Percentiles rank a stretch among this genome's conserved stretches.
These are phyloP conservation scores for Sceloporus tristichus DNA, from an alignment of 2,113 vertebrate species.

Conservation along the genomic window DNA sequence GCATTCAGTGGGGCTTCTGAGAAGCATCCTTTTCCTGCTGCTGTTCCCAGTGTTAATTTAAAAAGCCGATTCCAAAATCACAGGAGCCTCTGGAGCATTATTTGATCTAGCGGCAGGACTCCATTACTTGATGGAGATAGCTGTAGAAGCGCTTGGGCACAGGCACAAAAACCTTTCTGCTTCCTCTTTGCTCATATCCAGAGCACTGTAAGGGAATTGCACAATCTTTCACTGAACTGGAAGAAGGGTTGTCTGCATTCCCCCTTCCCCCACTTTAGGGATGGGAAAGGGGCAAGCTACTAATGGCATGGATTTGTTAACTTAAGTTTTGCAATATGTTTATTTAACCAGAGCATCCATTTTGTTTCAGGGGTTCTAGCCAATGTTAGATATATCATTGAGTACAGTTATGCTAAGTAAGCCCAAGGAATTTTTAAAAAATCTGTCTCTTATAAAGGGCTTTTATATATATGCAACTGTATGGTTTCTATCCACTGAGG, in stretches of 20 bases:
- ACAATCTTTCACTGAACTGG: not conserved
- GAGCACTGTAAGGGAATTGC: not conserved
- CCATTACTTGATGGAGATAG: not conserved
- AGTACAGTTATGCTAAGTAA: not conserved
- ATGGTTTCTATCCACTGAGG: not conserved
- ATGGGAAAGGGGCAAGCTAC: not conserved
- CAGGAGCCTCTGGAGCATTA: not conserved
- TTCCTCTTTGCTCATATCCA: not conserved
- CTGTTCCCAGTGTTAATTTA: not conserved
- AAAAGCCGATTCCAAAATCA: not conserved
- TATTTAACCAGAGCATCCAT: slow-evolving; percentile 4
- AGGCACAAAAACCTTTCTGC: not conserved
- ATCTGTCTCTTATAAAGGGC: not conserved
- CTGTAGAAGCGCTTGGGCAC: not conserved
- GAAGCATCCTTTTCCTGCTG: not conserved
- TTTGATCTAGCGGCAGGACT: not conserved
- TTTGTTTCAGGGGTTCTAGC: not conserved
- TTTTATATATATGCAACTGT: not conserved
- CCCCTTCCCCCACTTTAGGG: not conserved
- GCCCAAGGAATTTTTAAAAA: not conserved
- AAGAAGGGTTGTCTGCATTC: not conserved
- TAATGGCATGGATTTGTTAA: slow-evolving; percentile 1
- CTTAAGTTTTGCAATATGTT: not conserved
- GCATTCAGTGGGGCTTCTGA: not conserved
- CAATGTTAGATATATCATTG: not conserved